A percentile compares a stretch with the other conserved stretches of the same genome.
Conservation (phyloP, 2,888 invertebrate species). For the Ophion ellenae region DNA sequence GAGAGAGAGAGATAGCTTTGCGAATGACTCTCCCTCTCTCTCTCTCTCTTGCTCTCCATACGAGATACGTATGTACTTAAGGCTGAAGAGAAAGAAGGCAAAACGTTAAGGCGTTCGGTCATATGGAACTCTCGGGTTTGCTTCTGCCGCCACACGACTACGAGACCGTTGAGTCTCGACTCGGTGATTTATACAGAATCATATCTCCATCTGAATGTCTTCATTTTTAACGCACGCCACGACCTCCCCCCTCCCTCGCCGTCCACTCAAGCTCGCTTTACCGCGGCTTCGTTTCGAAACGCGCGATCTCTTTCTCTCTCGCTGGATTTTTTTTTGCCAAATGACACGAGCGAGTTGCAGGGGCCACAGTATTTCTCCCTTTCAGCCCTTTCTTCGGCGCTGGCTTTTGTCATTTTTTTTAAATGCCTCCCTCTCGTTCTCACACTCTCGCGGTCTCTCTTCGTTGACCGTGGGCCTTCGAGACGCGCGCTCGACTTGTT, state of each 20-base stretch:
- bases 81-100: constrained; percentile 49
- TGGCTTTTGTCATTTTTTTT: constrained; percentile 48
- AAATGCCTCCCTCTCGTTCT: constrained; percentile 24
- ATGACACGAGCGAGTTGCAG: constrained; percentile 48
- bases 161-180: constrained; percentile 66
- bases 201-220: constrained; percentile 82
- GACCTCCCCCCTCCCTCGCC: constrained; percentile 61
- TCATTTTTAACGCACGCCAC: constrained; percentile 81
- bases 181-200: constrained; percentile 82
- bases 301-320: constrained; percentile 44
- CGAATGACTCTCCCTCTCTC: constrained; percentile 34
- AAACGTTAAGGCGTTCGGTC: constrained; percentile 63
- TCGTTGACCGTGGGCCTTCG: constrained; percentile 24
- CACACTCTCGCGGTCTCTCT: constrained; percentile 26
- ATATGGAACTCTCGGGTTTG: constrained; percentile 59
- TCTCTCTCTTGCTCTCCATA: constrained; percentile 16
- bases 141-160: constrained; percentile 54
- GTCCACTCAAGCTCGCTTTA: constrained; percentile 5
- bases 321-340: constrained; percentile 18
- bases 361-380: constrained; percentile 36
- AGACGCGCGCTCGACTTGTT: constrained; percentile 36
- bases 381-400: constrained; percentile 27
- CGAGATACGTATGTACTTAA: not conserved
- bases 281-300: constrained; percentile 64
- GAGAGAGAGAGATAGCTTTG: too few species aligned